These are phyloP conservation scores for Ochropacha duplaris DNA, from an alignment of 2,888 invertebrate genomes.

Conservation along the genomic window DNA sequence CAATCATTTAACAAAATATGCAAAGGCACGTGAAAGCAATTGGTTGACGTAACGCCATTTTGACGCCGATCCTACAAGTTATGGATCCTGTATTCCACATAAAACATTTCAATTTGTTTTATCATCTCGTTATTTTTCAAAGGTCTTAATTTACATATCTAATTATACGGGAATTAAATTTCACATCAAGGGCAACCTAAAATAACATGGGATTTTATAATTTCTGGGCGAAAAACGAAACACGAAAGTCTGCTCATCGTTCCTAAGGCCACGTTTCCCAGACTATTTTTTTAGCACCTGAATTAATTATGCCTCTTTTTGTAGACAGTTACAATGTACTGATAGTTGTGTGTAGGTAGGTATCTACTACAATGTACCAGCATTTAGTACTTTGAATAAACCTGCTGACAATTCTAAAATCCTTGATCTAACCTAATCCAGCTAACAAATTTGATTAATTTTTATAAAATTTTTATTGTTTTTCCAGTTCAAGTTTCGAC, in stretches of 20 bases:
- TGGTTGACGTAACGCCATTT: too few species aligned
- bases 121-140: background rate
- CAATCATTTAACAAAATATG: background rate
- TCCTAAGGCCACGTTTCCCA: background rate
- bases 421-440: background rate
- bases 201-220: background rate
- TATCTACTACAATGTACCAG: too few species aligned
- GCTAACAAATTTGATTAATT: too few species aligned
- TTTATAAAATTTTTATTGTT: background rate
- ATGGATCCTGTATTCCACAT: too few species aligned
- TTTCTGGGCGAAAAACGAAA: background rate
- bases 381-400: background rate
- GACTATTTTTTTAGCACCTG: background rate
- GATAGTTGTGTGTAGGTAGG: too few species aligned
- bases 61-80: background rate
- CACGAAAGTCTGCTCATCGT: too few species aligned
- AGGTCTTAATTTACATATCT: background rate
- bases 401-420: background rate
- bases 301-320: background rate
- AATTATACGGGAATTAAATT: constrained; percentile 1
- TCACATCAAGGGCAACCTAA: background rate
- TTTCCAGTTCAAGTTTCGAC: constrained; percentile 47
- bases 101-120: background rate
- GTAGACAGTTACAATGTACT: too few species aligned
- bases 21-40: too few species aligned